Evolutionary conservation across 1,140 invertebrate genomes (phyloP).

Genomic region (Pseudoatta argentina): DNA sequence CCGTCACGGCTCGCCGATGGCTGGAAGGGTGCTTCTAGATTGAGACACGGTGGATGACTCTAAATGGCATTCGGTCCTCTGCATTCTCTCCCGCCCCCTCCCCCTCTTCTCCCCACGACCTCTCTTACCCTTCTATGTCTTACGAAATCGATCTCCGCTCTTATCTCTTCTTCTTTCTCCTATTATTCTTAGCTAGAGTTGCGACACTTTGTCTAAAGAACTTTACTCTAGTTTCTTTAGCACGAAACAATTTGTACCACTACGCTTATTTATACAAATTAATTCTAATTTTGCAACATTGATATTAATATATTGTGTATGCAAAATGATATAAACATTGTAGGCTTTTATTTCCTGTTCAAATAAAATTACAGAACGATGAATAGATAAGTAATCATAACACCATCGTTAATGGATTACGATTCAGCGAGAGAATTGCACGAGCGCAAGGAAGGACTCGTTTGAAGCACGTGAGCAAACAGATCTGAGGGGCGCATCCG

Average conservation of each 20-base stretch:
- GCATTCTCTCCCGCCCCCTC: conserved; percentile 56
- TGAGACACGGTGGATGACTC: conserved; percentile 85
- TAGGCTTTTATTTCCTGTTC: conserved; percentile 6
- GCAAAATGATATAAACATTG: not conserved
- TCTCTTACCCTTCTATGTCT: conserved; percentile 51
- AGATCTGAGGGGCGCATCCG: conserved; percentile 76
- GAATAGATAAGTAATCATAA: conserved; percentile 37
- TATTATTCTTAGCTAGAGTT: conserved; percentile 61
- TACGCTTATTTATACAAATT: not conserved
- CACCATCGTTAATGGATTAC: conserved; percentile 39
- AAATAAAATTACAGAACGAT: not conserved
- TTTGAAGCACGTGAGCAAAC: conserved; percentile 82
- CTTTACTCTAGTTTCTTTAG: not conserved
- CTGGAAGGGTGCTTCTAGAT: conserved; percentile 84
- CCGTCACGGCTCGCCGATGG: conserved; percentile 85
- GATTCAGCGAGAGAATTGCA: conserved; percentile 68
- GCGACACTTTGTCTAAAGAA: not conserved
- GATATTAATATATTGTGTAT: not conserved
- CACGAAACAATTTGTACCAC: not conserved
- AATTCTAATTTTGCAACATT: not conserved
- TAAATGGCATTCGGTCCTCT: conserved; percentile 82
- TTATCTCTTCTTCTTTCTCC: conserved; percentile 32
- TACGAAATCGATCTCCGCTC: conserved; percentile 51
- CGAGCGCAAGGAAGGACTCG: conserved; percentile 74
- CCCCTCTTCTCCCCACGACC: conserved; percentile 25